Base-by-base conservation (phyloP, 2,113 vertebrate genomes). In the Gila orcuttii region DNA sequence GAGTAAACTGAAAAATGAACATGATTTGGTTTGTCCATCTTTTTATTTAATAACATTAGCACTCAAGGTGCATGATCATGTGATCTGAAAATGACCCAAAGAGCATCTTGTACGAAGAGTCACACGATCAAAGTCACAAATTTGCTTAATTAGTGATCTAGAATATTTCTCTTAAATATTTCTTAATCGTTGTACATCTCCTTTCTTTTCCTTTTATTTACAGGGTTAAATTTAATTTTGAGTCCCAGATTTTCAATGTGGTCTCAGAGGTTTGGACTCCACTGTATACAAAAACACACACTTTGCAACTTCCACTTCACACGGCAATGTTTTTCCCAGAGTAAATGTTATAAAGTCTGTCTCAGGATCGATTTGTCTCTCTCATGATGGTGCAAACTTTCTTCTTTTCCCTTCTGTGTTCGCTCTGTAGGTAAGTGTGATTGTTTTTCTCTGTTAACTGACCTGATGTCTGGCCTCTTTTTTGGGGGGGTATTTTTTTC, bases 311-410 rank as follows among this genome's bases (percentile, higher is more conserved):
- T 45, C 39, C 39, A 15, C 71, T 25, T 23, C 42, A 47, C 33
- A 71, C 68, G 10, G 33, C 15, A 9, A 7, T 68, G 19, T 71
- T 39, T 33, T 69, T 25, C 36, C 42, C 21, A 5, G 36, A 12
- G 21, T 42, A 73, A 42, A 5, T 73, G 36, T 45, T n/a, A 15
- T 74, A 4, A 71, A 42, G 36, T 73, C 4, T 0, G 2, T 36
- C 76, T 36, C 50, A 13, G 57, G 6, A 42, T 79, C 62, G 76
- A 78, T 78, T 77, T 2, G 4, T 81, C 82, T 59, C 31, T 31
- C 50, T 28, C 21, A 86, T 59, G 79, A 50, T 31, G 57, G 19
- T 83, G 85, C 87, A 86, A 23, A 64, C 83, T 88, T 81, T 76
- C 47, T 74, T 74, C 19, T 33, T 39, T 57, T 33, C 68, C 15